phyloP scores from a whole-genome alignment of 2,888 invertebrate species.

The Disparrhopalites patrizii region DNA sequence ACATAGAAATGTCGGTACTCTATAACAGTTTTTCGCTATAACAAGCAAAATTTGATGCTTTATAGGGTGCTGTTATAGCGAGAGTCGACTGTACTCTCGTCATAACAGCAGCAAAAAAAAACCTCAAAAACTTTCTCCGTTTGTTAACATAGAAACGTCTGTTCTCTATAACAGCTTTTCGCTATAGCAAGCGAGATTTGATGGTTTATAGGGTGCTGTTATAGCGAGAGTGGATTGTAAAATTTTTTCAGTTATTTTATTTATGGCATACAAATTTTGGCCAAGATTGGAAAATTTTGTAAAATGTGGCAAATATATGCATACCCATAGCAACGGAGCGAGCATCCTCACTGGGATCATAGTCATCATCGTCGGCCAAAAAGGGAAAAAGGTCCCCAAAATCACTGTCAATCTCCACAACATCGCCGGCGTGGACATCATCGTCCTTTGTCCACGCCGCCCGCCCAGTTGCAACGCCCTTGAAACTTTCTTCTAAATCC shows the following conservation, averaged over 20 bases:
- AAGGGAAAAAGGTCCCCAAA: not conserved
- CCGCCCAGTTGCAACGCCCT: not conserved
- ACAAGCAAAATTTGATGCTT: too few species aligned
- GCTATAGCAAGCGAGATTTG: too few species aligned
- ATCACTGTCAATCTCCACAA: not conserved
- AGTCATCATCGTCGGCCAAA: not conserved
- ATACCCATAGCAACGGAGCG: not conserved
- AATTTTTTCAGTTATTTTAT: not conserved
- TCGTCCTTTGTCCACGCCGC: not conserved
- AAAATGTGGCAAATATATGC: not conserved
- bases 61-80: too few species aligned
- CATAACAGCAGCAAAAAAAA: too few species aligned
- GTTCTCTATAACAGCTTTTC: too few species aligned
- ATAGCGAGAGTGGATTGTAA: too few species aligned
- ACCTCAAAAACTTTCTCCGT: too few species aligned
- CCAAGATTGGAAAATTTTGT: not conserved
- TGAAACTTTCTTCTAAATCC: not conserved
- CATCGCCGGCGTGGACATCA: not conserved
- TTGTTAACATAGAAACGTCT: too few species aligned
- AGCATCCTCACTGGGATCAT: not conserved
- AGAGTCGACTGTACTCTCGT: too few species aligned
- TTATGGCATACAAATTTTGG: not conserved
- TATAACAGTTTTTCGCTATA: too few species aligned
- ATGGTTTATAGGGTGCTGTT: too few species aligned
- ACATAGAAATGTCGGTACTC: too few species aligned